Evolutionary conservation across 1,140 invertebrate species (phyloP).

Genomic region (Glossosoma conforme): DNA sequence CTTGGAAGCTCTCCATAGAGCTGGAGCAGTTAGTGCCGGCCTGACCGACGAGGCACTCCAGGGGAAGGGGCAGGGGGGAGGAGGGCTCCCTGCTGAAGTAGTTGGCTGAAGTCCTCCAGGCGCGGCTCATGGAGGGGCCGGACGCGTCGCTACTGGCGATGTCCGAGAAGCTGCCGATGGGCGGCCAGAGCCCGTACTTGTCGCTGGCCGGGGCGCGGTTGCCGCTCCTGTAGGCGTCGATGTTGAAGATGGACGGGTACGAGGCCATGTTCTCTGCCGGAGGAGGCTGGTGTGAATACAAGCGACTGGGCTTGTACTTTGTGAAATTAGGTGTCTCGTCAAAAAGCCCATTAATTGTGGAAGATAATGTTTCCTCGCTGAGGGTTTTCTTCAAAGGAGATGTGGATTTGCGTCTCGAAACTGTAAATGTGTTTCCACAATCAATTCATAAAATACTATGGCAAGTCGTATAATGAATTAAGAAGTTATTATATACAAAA

Average conservation of each 20-base stretch:
- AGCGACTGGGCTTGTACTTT: slow-evolving; percentile 16
- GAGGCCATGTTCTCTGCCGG: slow-evolving; percentile 3
- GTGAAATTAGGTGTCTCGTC: slow-evolving; percentile 32
- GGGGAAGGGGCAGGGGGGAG: too few species aligned
- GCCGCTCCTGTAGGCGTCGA: slow-evolving; percentile 1
- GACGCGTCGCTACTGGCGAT: slow-evolving; percentile 20
- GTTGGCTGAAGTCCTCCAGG: slow-evolving; percentile 9
- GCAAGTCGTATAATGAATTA: too few species aligned
- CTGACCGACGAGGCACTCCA: not conserved
- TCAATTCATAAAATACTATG: too few species aligned
- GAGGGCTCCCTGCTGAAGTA: slow-evolving; percentile 9
- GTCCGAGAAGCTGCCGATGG: slow-evolving; percentile 35
- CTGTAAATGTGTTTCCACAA: too few species aligned
- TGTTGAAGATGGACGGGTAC: slow-evolving; percentile 10
- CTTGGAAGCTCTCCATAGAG: slow-evolving; percentile 10
- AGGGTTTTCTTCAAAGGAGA: slow-evolving; percentile 41
- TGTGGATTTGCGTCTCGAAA: too few species aligned
- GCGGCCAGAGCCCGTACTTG: slow-evolving; percentile 38
- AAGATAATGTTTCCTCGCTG: slow-evolving; percentile 43
- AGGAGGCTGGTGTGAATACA: slow-evolving; percentile 7
- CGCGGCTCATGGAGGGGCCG: not conserved
- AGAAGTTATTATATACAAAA: too few species aligned
- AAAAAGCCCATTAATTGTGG: slow-evolving; percentile 35
- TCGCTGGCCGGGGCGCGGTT: slow-evolving; percentile 32
- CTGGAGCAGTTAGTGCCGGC: slow-evolving; percentile 2